These are phyloP conservation scores for Melanchra persicariae DNA, from an alignment of 2,888 invertebrate species.

Conservation along the genomic window DNA sequence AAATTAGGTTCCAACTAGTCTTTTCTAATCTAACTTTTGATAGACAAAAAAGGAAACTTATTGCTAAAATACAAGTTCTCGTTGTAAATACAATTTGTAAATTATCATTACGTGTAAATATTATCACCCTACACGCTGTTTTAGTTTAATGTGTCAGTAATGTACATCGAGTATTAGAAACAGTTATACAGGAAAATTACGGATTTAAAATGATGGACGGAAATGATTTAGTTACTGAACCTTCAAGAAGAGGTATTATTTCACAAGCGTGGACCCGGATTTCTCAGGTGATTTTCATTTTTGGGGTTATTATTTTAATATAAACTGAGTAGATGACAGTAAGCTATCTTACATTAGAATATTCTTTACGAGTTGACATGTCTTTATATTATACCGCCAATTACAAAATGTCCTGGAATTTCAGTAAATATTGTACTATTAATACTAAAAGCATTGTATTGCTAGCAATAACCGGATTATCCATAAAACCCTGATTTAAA, in stretches of 20 bases:
- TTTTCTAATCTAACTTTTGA: conserved; percentile 50
- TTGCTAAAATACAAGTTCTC: conserved; percentile 51
- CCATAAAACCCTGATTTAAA: not conserved
- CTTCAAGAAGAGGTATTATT: conserved; percentile 91
- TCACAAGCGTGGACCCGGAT: conserved; percentile 93
- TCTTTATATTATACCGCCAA: conserved; percentile 45
- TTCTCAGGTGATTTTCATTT: conserved; percentile 90
- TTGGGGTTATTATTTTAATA: conserved; percentile 43
- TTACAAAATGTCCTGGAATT: conserved; percentile 22
- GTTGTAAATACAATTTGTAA: conserved; percentile 61
- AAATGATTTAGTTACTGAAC: conserved; percentile 92
- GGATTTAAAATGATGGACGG: conserved; percentile 92
- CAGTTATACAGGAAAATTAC: conserved; percentile 65
- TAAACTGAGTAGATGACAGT: conserved; percentile 37
- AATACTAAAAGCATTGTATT: not conserved
- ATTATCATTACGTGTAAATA: conserved; percentile 63
- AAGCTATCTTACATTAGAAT: conserved; percentile 24
- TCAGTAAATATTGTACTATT: not conserved
- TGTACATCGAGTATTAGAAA: conserved; percentile 69
- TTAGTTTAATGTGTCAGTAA: conserved; percentile 64
- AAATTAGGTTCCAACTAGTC: conserved; percentile 64
- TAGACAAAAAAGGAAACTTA: conserved; percentile 48
- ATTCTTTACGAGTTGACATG: conserved; percentile 52
- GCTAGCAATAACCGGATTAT: not conserved
- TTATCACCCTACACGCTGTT: conserved; percentile 30